Evolutionary conservation across 1,140 invertebrate species (phyloP).

Genomic region (Calycopis cecrops): DNA sequence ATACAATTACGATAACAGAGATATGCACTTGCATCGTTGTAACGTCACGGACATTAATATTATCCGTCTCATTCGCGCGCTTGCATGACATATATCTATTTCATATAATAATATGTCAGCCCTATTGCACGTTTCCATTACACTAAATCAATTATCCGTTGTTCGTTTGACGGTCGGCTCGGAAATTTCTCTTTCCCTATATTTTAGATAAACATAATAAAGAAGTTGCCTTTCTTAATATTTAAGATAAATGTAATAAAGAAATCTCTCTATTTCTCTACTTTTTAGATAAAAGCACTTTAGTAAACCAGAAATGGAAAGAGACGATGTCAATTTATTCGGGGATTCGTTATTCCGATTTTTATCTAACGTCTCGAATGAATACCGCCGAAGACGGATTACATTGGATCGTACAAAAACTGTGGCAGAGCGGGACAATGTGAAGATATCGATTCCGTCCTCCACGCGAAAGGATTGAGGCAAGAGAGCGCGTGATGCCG

Average conservation of each 20-base stretch:
- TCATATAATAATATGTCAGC: conserved; percentile 60
- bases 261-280: no score
- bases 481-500: conserved; percentile 51
- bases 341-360: conserved; percentile 62
- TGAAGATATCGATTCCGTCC: conserved; percentile 61
- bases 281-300: conserved; percentile 49
- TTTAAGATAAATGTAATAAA: conserved; percentile 30
- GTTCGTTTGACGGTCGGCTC: conserved; percentile 33
- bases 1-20: conserved; percentile 52
- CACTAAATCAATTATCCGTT: conserved; percentile 63
- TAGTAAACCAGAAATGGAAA: conserved; percentile 54
- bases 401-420: conserved; percentile 62
- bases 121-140: conserved; percentile 68
- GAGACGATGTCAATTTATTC: conserved; percentile 63
- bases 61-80: conserved; percentile 48
- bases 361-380: conserved; percentile 66
- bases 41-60: conserved; percentile 28
- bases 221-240: conserved; percentile 20
- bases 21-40: conserved; percentile 52
- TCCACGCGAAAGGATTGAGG: conserved; percentile 53
- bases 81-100: conserved; percentile 37
- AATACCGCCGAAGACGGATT: conserved; percentile 65
- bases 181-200: no score
- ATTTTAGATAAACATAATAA: no score
- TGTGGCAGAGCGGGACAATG: conserved; percentile 59